Base-by-base conservation (phyloP, 2,797 vertebrate species). In the Ctenochaetus hawaiiensis region DNA sequence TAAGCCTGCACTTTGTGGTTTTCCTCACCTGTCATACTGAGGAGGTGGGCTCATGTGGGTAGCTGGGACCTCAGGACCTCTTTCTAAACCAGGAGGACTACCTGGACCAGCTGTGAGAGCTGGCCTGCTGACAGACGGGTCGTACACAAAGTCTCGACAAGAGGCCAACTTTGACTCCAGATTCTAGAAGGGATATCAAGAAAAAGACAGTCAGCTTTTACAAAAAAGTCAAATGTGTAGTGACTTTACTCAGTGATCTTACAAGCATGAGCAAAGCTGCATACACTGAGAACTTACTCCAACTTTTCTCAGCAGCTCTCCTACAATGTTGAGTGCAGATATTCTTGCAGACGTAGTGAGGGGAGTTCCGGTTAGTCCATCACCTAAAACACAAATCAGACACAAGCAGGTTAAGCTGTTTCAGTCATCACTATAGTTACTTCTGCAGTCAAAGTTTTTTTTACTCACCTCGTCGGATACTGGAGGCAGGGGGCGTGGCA, bases 301-400 rank as follows among this genome's bases (percentile, higher is more conserved):
- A 0, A 99, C 98, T 98, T 99, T 99, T 76, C 96, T 94, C 64
- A 99, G 95, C 80, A 99, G 93, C 89, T 99, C 98, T 59, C 98
- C 98, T 2, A 99, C 98, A 0, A 99, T 99, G 88, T 98, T 99
- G 41, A 99, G 96, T 6, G 98, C 98, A 48, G 98, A 99, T 94
- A 99, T 99, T 74, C 98, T 95, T 57, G 98, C 97, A 0, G 98
- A 97, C 0, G 98, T 97, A 0, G 97, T 99, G 49, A 99, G 96
- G 0, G 98, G 98, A 2, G 96, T 98, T 77, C 96, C 96, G 0
- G 95, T 87, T 0, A 94, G 92, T 63, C 95, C 92, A 75, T 97
- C 96, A 20, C 97, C 97, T 93, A 83, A 58, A 89, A 76, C 26
- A 74, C 47, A 83, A 47, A 34, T 34, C n/a, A 39, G 11, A 62